Conservation (phyloP, 2,797 vertebrate genomes). For the Schizopygopsis pylzovi region DNA sequence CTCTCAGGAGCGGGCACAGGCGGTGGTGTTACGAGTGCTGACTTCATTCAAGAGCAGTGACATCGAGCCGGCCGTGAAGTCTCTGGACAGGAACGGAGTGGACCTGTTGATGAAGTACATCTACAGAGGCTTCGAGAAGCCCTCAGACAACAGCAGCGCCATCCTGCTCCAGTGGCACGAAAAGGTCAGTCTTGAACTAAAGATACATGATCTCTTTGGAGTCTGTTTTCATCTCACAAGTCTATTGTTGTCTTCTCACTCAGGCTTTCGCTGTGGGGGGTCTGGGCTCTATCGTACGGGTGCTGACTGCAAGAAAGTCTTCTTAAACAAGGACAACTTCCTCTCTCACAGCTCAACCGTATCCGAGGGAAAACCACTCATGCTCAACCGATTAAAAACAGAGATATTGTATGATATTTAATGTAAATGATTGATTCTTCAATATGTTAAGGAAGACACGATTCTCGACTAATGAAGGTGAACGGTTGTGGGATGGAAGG, state of each 20-base stretch:
- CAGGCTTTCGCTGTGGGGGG: slow-evolving; percentile 91
- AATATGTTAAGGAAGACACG: not conserved
- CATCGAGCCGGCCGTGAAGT: slow-evolving; percentile 89
- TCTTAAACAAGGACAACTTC: slow-evolving; percentile 33
- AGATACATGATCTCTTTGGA: not conserved
- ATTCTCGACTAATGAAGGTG: not conserved
- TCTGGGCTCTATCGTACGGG: slow-evolving; percentile 91
- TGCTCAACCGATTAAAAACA: not conserved
- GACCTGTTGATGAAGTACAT: slow-evolving; percentile 97
- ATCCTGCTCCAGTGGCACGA: slow-evolving; percentile 94
- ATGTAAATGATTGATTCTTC: slow-evolving; percentile 50
- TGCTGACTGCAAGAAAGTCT: slow-evolving; percentile 92
- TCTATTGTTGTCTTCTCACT: slow-evolving; percentile 9
- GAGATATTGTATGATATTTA: slow-evolving; percentile 45
- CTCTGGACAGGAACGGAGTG: slow-evolving; percentile 85
- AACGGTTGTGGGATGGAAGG: not conserved
- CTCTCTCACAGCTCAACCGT: slow-evolving; percentile 6
- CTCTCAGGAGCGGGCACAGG: slow-evolving; percentile 84
- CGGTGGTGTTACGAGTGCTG: slow-evolving; percentile 86
- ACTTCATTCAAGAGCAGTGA: slow-evolving; percentile 91
- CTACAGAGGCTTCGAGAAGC: slow-evolving; percentile 94
- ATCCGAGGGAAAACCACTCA: not conserved
- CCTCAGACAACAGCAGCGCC: slow-evolving; percentile 93
- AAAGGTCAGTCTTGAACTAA: slow-evolving; percentile 74
- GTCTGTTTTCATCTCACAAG: not conserved